Evolutionary conservation across 2,797 vertebrate genomes (phyloP).

Genomic region (Spatula clypeata): DNA sequence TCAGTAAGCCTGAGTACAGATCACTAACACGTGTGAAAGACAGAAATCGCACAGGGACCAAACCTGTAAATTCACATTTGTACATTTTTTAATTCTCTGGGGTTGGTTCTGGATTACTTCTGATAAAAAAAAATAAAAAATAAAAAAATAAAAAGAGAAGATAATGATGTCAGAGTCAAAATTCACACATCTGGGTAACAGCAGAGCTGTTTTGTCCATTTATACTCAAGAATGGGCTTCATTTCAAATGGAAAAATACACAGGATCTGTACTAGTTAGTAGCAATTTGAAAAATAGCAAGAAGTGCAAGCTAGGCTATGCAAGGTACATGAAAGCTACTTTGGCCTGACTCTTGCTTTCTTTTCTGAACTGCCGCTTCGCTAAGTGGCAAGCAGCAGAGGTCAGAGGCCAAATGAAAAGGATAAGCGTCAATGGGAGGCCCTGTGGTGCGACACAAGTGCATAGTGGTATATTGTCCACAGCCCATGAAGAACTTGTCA

Average conservation of each 20-base stretch:
- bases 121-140: not conserved
- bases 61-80: not conserved
- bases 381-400: slow-evolving; percentile 68
- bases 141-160: fast-evolving
- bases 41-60: not conserved
- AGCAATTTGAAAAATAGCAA: not conserved
- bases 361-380: slow-evolving; percentile 23
- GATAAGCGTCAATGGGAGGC: slow-evolving; percentile 76
- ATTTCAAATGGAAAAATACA: not conserved
- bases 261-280: not conserved
- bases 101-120: not conserved
- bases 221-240: not conserved
- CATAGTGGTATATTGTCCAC: slow-evolving; percentile 65
- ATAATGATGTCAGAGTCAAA: not conserved
- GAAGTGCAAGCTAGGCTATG: not conserved
- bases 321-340: slow-evolving; percentile 22
- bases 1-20: not conserved
- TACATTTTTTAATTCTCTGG: not conserved
- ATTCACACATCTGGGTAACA: not conserved
- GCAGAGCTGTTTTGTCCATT: not conserved
- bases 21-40: not conserved
- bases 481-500: slow-evolving; percentile 78
- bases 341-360: slow-evolving; percentile 48
- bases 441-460: slow-evolving; percentile 74
- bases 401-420: slow-evolving; percentile 71